phyloP scores from a whole-genome alignment of 2,797 vertebrate species.

The Lutjanus campechanus region DNA sequence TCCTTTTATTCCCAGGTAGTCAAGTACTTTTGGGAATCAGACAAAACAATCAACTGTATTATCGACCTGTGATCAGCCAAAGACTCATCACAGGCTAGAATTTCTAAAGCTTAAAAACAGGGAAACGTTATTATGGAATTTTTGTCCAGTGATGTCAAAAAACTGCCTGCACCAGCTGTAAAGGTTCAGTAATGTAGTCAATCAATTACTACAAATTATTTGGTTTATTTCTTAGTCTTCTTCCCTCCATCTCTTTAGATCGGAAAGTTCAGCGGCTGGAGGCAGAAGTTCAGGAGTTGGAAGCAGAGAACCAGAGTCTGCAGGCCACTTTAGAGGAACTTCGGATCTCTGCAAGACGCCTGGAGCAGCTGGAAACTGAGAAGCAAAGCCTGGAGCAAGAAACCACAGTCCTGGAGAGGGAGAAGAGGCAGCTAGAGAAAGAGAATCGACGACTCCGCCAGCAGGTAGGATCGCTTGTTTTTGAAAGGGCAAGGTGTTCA shows the following conservation, averaged over 20 bases:
- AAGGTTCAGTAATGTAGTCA: too few relatives aligned
- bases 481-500: not conserved
- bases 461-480: slow-evolving; percentile 82
- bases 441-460: slow-evolving; percentile 94
- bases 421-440: slow-evolving; percentile 94
- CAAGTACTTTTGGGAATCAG: too few relatives aligned
- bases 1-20: too few relatives aligned
- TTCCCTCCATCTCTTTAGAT: slow-evolving; percentile 68
- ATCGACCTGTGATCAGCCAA: too few relatives aligned
- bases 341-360: slow-evolving; percentile 89
- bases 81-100: too few relatives aligned
- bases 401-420: slow-evolving; percentile 90
- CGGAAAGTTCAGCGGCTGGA: slow-evolving; percentile 93
- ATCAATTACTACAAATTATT: rapidly evolving
- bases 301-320: slow-evolving; percentile 92
- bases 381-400: slow-evolving; percentile 92
- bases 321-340: slow-evolving; percentile 92
- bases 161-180: too few relatives aligned
- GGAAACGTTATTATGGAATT: too few relatives aligned
- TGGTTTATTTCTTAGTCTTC: not conserved
- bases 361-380: slow-evolving; percentile 92
- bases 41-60: too few relatives aligned
- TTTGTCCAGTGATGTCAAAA: too few relatives aligned
- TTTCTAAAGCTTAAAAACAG: too few relatives aligned
- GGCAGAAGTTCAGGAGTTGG: slow-evolving; percentile 92